A percentile compares a stretch with the other conserved stretches of the same genome.
These are phyloP conservation scores for Aspidoscelis tigris DNA, from an alignment of 2,113 vertebrate species.

Conservation along the genomic window DNA sequence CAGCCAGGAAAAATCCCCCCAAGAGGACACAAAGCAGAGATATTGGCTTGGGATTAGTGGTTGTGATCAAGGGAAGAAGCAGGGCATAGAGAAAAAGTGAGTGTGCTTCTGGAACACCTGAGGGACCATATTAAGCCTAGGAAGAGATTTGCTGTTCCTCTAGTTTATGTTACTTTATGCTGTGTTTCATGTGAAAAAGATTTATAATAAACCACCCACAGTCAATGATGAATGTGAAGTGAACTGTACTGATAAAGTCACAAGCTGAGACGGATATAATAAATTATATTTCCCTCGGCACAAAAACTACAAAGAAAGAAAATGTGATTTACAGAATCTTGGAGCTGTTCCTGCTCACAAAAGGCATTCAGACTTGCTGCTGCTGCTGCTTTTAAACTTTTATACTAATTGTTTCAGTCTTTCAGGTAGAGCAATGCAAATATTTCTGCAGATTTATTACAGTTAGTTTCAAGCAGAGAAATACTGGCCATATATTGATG, in stretches of 20 bases:
- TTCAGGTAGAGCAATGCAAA: background rate
- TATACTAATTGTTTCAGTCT: background rate
- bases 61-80: too few relatives aligned
- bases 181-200: background rate
- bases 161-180: background rate
- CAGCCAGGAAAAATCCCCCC: too few relatives aligned
- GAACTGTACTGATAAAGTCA: background rate
- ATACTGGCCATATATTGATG: background rate
- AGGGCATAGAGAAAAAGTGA: too few relatives aligned
- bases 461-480: background rate
- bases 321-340: conserved; percentile 3
- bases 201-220: background rate
- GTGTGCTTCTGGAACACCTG: too few relatives aligned
- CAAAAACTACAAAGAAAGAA: background rate
- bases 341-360: background rate
- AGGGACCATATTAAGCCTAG: too few relatives aligned
- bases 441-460: background rate
- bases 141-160: too few relatives aligned
- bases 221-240: background rate
- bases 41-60: too few relatives aligned
- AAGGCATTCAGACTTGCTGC: background rate
- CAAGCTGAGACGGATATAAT: background rate
- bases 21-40: too few relatives aligned
- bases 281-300: background rate
- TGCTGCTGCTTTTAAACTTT: background rate